Conservation (phyloP, 2,888 invertebrate species). For the Atethmia centrago region DNA sequence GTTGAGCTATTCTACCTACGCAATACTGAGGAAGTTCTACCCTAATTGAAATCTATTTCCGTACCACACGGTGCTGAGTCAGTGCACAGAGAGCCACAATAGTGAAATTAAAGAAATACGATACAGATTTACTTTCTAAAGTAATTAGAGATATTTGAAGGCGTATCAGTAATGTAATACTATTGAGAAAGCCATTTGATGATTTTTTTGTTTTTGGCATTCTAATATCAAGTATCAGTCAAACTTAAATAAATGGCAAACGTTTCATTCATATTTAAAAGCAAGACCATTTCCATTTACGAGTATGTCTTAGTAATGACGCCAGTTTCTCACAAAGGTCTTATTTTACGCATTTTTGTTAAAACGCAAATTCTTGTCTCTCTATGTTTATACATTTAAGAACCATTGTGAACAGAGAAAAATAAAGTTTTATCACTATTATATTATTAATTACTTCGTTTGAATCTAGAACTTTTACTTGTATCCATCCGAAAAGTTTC, state of each 20-base stretch:
- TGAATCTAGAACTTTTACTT: not conserved
- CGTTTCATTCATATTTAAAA: not conserved
- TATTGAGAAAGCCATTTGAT: constrained; percentile 30
- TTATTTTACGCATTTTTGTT: not conserved
- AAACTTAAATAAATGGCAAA: not conserved
- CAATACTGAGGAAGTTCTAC: constrained; percentile 54
- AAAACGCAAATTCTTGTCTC: not conserved
- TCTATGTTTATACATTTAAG: no score
- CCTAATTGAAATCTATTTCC: constrained; percentile 57
- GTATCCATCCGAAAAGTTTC: not conserved
- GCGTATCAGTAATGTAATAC: constrained; percentile 38
- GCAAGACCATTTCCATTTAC: not conserved
- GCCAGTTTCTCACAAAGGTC: not conserved
- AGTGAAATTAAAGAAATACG: constrained; percentile 46
- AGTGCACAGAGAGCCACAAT: constrained; percentile 44
- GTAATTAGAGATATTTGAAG: constrained; percentile 51
- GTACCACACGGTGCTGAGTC: constrained; percentile 61
- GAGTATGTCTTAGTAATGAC: not conserved
- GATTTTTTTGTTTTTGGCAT: constrained; percentile 18
- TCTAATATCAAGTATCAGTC: constrained; percentile 17
- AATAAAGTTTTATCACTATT: not conserved
- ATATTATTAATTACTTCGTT: not conserved
- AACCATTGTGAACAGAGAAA: not conserved
- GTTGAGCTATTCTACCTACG: constrained; percentile 54
- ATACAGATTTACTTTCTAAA: constrained; percentile 59